Conservation (phyloP, 2,888 invertebrate species). For the Achlya flavicornis region DNA sequence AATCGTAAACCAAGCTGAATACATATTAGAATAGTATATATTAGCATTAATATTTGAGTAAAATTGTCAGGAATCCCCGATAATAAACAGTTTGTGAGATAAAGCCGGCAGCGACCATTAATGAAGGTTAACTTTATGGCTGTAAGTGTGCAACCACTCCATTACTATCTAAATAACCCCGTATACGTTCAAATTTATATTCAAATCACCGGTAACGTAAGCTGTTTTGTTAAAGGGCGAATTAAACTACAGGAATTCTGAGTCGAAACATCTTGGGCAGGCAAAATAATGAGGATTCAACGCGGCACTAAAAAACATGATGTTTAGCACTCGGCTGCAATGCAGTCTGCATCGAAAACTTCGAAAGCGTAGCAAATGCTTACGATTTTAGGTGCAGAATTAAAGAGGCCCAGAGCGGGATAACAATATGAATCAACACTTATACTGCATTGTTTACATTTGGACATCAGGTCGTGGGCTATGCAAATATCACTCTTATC, state of each 20-base stretch:
- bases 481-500: conserved; percentile 21
- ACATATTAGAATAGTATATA: conserved; percentile 15
- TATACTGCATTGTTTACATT: not conserved
- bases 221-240: not conserved
- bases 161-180: conserved; percentile 3
- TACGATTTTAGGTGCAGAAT: no score
- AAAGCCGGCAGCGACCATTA: conserved; percentile 31
- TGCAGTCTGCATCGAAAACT: no score
- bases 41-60: conserved; percentile 38
- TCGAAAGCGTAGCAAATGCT: no score
- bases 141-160: conserved; percentile 24
- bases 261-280: no score
- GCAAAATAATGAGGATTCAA: no score
- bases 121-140: conserved; percentile 46
- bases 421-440: not conserved
- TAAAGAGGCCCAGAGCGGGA: not conserved
- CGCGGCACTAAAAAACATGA: no score
- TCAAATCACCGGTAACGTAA: conserved; percentile 1
- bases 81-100: conserved; percentile 39
- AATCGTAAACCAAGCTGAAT: conserved; percentile 9
- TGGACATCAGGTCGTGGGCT: conserved; percentile 1
- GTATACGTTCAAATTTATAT: conserved; percentile 7
- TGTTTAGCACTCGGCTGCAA: no score
- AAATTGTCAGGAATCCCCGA: conserved; percentile 29
- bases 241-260: not conserved